These are phyloP conservation scores for Eupelmus urozonus DNA, from an alignment of 2,888 invertebrate species.

Conservation along the genomic window DNA sequence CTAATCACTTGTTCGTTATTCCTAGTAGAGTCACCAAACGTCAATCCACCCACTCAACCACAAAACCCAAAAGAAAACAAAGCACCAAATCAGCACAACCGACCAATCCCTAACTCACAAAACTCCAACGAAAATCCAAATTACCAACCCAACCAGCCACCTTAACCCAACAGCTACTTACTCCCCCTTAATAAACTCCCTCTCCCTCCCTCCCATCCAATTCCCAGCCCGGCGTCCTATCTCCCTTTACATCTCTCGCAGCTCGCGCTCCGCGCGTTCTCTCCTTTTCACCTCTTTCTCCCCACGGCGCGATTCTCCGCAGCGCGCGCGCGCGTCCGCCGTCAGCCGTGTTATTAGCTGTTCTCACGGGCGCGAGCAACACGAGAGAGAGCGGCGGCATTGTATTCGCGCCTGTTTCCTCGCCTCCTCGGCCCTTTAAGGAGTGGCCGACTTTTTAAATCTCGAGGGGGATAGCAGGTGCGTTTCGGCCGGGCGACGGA, in stretches of 20 bases:
- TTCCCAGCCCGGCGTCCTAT: not conserved
- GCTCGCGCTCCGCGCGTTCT: too few species aligned
- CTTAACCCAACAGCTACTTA: too few species aligned
- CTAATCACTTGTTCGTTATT: too few species aligned
- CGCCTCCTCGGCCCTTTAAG: not conserved
- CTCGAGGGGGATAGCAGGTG: slow-evolving; percentile 37
- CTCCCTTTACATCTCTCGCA: not conserved
- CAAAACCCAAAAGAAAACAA: too few species aligned
- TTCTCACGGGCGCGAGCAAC: slow-evolving; percentile 47
- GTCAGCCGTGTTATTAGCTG: slow-evolving; percentile 55
- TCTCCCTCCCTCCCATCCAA: not conserved
- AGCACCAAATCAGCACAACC: too few species aligned
- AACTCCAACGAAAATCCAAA: too few species aligned
- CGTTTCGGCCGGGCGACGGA: too few species aligned
- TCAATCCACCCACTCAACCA: too few species aligned
- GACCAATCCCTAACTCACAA: too few species aligned
- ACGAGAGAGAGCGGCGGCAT: slow-evolving; percentile 17
- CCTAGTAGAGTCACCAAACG: too few species aligned
- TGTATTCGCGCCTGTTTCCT: slow-evolving; percentile 49
- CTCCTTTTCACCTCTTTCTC: slow-evolving; percentile 1
- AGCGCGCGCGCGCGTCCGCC: not conserved
- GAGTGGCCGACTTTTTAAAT: slow-evolving; percentile 39
- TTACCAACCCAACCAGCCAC: too few species aligned
- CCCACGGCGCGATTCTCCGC: not conserved
- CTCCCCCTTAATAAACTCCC: too few species aligned